A percentile compares a stretch with the other conserved stretches of the same genome.
phyloP scores from a whole-genome alignment of 1,140 invertebrate genomes.

The Phymastichus coffea region DNA sequence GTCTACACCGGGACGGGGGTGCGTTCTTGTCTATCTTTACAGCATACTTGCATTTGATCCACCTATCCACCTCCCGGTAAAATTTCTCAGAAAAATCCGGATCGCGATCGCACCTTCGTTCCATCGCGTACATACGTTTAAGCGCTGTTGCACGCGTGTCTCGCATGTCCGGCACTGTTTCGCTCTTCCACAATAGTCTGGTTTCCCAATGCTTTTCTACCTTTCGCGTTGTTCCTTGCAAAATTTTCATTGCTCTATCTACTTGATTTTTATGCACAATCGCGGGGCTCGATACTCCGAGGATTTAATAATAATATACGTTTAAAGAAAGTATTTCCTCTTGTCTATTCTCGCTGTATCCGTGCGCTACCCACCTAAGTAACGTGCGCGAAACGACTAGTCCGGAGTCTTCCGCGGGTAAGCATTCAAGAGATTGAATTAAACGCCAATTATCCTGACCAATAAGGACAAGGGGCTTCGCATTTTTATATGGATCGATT shows the following conservation, averaged over 20 bases:
- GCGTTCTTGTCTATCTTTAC: not conserved
- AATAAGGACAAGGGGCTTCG: no score
- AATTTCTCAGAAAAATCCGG: not conserved
- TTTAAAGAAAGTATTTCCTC: not conserved
- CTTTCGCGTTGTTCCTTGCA: not conserved
- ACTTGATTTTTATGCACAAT: no score
- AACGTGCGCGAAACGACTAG: not conserved
- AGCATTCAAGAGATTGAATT: not conserved
- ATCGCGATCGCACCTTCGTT: not conserved
- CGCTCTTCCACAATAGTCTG: not conserved
- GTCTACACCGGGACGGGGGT: no score
- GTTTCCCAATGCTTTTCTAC: no score
- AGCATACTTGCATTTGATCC: not conserved
- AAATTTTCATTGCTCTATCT: not conserved
- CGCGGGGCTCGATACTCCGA: no score
- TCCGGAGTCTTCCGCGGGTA: not conserved
- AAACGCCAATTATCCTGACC: not conserved
- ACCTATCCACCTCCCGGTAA: not conserved
- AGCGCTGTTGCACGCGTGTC: no score
- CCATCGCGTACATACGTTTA: not conserved
- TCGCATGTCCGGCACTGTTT: not conserved
- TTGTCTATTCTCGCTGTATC: not conserved
- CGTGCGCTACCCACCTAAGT: not conserved
- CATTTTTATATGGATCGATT: not conserved
- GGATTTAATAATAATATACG: not conserved